A percentile compares a stretch with the other conserved stretches of the same genome.
These are phyloP conservation scores for Aphelocoma californica DNA, from an alignment of 2,797 vertebrate genomes.

Conservation along the genomic window DNA sequence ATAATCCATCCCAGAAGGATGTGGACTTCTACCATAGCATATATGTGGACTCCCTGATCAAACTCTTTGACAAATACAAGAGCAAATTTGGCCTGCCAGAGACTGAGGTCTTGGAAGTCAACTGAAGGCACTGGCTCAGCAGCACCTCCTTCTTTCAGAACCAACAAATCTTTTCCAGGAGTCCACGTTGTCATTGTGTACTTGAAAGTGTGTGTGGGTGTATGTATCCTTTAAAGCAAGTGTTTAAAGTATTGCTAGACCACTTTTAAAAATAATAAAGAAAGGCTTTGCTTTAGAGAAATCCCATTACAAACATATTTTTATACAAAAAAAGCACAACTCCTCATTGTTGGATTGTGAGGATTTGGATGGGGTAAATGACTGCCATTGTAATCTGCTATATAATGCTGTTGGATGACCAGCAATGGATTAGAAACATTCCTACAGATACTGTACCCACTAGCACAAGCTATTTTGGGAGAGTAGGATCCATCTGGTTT, in stretches of 20 bases:
- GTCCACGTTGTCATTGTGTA: conserved; percentile 63
- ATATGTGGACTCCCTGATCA: conserved; percentile 86
- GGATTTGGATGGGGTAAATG: neutral
- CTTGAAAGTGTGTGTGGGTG: conserved; percentile 68
- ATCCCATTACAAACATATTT: neutral
- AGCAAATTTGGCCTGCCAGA: conserved; percentile 88
- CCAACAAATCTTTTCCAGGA: conserved; percentile 42
- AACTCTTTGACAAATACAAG: conserved; percentile 93
- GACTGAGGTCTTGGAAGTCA: conserved; percentile 84
- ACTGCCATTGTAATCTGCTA: neutral
- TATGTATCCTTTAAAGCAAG: conserved; percentile 69
- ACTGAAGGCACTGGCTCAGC: conserved; percentile 72
- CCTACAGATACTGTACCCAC: neutral
- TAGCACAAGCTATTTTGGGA: neutral
- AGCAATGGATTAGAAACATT: neutral
- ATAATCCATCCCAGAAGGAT: conserved; percentile 82
- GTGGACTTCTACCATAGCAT: conserved; percentile 89
- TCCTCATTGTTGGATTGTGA: neutral
- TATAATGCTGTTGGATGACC: neutral
- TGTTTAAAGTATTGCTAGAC: conserved; percentile 67
- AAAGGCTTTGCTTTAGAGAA: conserved; percentile 32
- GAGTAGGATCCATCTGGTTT: neutral
- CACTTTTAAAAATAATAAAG: conserved; percentile 46
- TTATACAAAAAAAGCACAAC: neutral
- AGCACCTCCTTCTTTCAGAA: neutral